Base-by-base conservation (phyloP, 2,888 invertebrate genomes). In the Spodoptera littoralis region DNA sequence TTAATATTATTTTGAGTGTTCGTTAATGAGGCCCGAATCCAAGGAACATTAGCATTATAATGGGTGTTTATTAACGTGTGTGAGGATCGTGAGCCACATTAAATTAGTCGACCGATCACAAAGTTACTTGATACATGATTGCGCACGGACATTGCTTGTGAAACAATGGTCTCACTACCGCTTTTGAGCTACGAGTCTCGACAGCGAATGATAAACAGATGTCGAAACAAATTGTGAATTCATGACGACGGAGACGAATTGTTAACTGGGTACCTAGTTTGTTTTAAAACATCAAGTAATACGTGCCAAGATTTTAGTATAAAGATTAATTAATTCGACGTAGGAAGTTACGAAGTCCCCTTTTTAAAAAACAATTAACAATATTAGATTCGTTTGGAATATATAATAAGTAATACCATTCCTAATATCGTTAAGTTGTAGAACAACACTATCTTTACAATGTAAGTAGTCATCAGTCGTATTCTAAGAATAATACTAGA, bases 151-250 rank as follows among this genome's bases (percentile, higher is more conserved):
- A 77, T 75, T 61, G 79, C 81, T 85, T 79, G 81, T 82, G 85
- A 82, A 87, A 87, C 85, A 87, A 87, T 83, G 77, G 82, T 66
- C 71, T 73, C 73, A 77, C 78, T 82, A 71, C 81, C 76, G 80
- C 70, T 81, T 81, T 80, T 76, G 75, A 77, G 75, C 71, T 76
- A 79, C 75, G 67, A 75, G 56, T 54, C 71, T 70, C 65, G 71
- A 60, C 74, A 65, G 67, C 73, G 75, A 82, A 84, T 84, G 77
- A 79, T 85, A 85, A 85, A 80, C 83, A 83, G 79, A 85, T 85
- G 81, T 82, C 70, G 85, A 82, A 87, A 86, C 80, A 72, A 79
- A 81, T 83, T 83, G 72, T 79, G 63, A 72, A 82, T 79, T 81
- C 81, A 80, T 79, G 78, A 65, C 67, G 53, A 55, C 62, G 18